Percentiles rank a stretch among this genome's conserved stretches.
These are phyloP conservation scores for Ailurus styani DNA, from an alignment of 2,113 vertebrate species.

Conservation along the genomic window DNA sequence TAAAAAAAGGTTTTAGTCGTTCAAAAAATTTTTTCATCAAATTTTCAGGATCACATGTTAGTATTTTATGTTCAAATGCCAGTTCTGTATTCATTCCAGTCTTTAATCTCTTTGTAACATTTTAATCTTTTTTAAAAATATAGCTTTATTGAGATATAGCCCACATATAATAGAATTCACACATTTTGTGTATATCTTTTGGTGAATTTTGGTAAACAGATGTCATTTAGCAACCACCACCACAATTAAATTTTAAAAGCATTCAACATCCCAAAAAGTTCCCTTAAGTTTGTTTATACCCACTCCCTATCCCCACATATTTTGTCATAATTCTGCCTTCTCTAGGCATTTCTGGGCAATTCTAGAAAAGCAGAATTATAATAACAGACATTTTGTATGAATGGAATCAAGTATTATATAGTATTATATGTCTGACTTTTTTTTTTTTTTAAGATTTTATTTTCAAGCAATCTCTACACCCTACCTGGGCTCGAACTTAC, in stretches of 20 bases:
- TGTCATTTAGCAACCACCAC: not conserved
- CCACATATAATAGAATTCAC: not conserved
- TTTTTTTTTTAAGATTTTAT: not conserved
- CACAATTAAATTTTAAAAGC: not conserved
- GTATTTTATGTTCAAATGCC: not conserved
- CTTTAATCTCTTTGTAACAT: not conserved
- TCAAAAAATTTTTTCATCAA: not conserved
- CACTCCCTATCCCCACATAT: not conserved
- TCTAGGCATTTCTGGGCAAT: not conserved
- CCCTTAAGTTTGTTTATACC: not conserved
- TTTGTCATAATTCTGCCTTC: not conserved
- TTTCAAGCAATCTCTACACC: not conserved
- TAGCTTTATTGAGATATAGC: not conserved
- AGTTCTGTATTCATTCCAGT: not conserved
- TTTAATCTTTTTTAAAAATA: not conserved
- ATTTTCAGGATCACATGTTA: not conserved
- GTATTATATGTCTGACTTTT: not conserved
- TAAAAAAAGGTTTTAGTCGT: not conserved
- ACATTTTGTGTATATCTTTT: not conserved
- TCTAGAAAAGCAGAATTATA: not conserved
- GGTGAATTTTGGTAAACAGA: not conserved
- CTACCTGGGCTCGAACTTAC: not conserved
- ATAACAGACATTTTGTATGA: not conserved
- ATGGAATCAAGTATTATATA: not conserved
- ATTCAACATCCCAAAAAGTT: not conserved